These are phyloP conservation scores for Cassiopea xamachana DNA, from an alignment of 30 jellyfish, hydroid and myxozoan genomes.

Conservation along the genomic window DNA sequence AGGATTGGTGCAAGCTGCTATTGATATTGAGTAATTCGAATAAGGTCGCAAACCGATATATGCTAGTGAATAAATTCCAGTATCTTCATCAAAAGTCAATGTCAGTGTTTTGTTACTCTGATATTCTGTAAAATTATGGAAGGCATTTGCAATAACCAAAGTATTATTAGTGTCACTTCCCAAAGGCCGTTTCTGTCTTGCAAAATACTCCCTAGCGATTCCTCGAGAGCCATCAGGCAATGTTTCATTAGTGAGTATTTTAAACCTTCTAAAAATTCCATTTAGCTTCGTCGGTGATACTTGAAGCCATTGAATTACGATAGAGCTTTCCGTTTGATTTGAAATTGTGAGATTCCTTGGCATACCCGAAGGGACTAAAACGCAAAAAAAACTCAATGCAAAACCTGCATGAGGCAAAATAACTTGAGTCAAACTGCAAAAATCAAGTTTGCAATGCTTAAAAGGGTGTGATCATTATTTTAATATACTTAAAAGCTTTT, in stretches of 20 bases:
- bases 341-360: conserved; percentile 35
- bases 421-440: neutral
- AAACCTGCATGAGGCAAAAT: neutral
- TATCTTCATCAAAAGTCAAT: neutral
- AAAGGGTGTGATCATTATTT: no score
- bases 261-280: conserved; percentile 45
- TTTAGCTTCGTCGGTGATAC: conserved; percentile 6
- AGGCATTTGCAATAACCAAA: neutral
- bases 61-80: conserved; percentile 2
- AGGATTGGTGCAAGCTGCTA: conserved; percentile 43
- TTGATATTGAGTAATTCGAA: conserved; percentile 12
- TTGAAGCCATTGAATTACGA: conserved; percentile 34
- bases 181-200: neutral
- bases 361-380: conserved; percentile 59
- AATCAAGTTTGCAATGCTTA: no score
- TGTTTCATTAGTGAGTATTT: conserved; percentile 19
- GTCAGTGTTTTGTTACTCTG: neutral
- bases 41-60: conserved; percentile 38
- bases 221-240: conserved; percentile 48
- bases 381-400: neutral
- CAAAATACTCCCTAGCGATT: neutral
- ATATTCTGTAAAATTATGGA: neutral
- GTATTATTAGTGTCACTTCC: no score
- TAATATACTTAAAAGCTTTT: no score
- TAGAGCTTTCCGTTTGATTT: conserved; percentile 13